These are phyloP conservation scores for Xanthorhoe designata DNA, from an alignment of 2,888 invertebrate genomes.

Conservation along the genomic window DNA sequence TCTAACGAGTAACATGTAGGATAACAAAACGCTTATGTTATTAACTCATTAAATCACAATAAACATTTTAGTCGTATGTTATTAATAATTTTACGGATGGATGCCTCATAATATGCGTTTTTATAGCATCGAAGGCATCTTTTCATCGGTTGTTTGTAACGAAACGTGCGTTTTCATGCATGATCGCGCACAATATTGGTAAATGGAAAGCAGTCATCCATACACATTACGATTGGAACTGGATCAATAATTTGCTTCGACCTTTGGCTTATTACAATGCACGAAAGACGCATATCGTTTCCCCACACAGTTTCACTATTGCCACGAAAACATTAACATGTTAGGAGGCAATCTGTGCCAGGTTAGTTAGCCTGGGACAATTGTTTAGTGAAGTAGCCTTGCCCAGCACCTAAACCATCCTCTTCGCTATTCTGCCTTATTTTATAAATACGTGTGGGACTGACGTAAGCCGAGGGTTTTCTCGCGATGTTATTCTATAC, in stretches of 20 bases:
- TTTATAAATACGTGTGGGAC: no score
- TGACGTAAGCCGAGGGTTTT: no score
- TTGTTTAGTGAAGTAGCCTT: no score
- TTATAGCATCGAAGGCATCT: constrained; percentile 7
- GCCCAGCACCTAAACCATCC: no score
- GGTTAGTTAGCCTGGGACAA: no score
- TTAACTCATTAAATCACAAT: constrained; percentile 29
- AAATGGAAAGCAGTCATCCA: constrained; percentile 28
- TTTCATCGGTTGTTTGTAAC: constrained; percentile 18
- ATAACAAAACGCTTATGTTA: constrained; percentile 16
- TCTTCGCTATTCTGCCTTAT: no score
- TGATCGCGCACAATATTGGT: constrained; percentile 25
- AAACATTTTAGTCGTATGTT: constrained; percentile 19
- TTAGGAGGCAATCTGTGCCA: no score
- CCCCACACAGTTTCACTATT: neutral
- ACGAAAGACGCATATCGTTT: neutral
- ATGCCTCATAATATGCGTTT: constrained; percentile 4
- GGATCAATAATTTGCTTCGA: constrained; percentile 25
- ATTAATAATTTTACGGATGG: constrained; percentile 18
- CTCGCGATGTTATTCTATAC: no score
- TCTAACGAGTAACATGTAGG: constrained; percentile 24
- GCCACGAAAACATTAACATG: neutral
- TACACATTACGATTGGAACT: constrained; percentile 25
- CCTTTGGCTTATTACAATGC: constrained; percentile 19
- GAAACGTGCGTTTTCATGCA: constrained; percentile 28